A percentile compares a stretch with the other conserved stretches of the same genome.
Evolutionary conservation across 1,140 invertebrate genomes (phyloP).

Genomic region (Nephotettix cincticeps): DNA sequence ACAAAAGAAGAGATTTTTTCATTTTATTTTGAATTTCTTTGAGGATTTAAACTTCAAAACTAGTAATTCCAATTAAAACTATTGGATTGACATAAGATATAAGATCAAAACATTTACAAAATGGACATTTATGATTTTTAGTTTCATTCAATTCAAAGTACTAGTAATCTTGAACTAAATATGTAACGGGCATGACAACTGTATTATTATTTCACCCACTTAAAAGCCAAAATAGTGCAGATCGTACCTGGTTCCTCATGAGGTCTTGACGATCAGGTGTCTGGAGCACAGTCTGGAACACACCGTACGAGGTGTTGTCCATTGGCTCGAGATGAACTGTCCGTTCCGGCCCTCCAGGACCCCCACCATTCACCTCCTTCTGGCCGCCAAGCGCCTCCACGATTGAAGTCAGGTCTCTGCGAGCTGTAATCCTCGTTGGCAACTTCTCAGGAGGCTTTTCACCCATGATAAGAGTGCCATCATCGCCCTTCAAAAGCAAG

Average conservation of each 20-base stretch:
- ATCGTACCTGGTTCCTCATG: slow-evolving; percentile 30
- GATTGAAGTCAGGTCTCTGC: slow-evolving; percentile 60
- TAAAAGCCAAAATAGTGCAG: background rate
- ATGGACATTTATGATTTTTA: too few relatives aligned
- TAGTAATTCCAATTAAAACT: too few relatives aligned
- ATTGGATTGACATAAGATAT: too few relatives aligned
- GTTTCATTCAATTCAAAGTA: too few relatives aligned
- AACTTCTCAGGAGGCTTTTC: slow-evolving; percentile 22
- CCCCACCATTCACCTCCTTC: slow-evolving; percentile 13
- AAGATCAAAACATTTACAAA: too few relatives aligned
- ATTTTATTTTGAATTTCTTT: too few relatives aligned
- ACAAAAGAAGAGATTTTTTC: too few relatives aligned
- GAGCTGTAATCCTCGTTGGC: slow-evolving; percentile 42
- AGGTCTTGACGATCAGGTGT: slow-evolving; percentile 27
- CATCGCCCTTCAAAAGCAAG: too few relatives aligned
- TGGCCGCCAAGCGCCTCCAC: slow-evolving; percentile 51
- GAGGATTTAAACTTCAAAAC: too few relatives aligned
- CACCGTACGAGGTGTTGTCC: slow-evolving; percentile 50
- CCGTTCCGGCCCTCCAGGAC: slow-evolving; percentile 34
- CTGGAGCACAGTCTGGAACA: slow-evolving; percentile 50
- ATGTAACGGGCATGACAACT: too few relatives aligned
- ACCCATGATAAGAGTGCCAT: slow-evolving; percentile 3
- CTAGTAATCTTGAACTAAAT: too few relatives aligned
- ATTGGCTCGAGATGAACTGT: slow-evolving; percentile 52
- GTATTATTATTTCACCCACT: too few relatives aligned